These are phyloP conservation scores for Azorinus chamasolen DNA, from an alignment of 2,888 invertebrate genomes.

Conservation along the genomic window DNA sequence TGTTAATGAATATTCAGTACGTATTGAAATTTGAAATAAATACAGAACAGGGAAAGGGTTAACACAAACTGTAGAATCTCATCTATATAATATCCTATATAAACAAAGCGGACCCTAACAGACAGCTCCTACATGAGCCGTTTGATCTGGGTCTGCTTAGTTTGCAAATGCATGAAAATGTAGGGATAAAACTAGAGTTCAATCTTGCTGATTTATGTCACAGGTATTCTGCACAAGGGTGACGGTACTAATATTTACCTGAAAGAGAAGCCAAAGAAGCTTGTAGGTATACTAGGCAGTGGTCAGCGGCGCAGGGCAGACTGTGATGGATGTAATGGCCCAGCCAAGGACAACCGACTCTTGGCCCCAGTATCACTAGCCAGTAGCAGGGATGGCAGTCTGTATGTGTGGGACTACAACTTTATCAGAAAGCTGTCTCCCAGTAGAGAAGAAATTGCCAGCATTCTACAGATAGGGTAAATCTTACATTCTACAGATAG, in stretches of 20 bases:
- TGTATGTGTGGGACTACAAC: conserved; percentile 99
- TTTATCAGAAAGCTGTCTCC: conserved; percentile 87
- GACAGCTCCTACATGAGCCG: too few relatives aligned
- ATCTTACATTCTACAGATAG: conserved; percentile 83
- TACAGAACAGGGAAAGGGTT: too few relatives aligned
- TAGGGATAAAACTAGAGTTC: too few relatives aligned
- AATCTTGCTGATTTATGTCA: background rate
- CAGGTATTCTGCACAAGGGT: conserved; percentile 96
- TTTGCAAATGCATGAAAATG: too few relatives aligned
- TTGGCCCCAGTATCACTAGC: conserved; percentile 97
- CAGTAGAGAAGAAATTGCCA: conserved; percentile 88
- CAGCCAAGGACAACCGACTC: conserved; percentile 89
- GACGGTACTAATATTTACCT: conserved; percentile 98
- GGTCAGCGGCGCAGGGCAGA: conserved; percentile 92
- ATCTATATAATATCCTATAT: too few relatives aligned
- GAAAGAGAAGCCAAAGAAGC: conserved; percentile 95
- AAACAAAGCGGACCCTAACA: too few relatives aligned
- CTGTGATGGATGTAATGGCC: conserved; percentile 91
- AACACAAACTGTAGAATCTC: too few relatives aligned
- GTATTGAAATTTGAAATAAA: too few relatives aligned
- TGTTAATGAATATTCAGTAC: too few relatives aligned
- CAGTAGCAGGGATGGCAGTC: conserved; percentile 97
- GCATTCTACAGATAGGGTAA: conserved; percentile 87
- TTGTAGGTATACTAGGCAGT: conserved; percentile 89
- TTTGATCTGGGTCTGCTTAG: too few relatives aligned